Conservation (phyloP, 2,113 vertebrate species). For the Ondatra zibethicus region DNA sequence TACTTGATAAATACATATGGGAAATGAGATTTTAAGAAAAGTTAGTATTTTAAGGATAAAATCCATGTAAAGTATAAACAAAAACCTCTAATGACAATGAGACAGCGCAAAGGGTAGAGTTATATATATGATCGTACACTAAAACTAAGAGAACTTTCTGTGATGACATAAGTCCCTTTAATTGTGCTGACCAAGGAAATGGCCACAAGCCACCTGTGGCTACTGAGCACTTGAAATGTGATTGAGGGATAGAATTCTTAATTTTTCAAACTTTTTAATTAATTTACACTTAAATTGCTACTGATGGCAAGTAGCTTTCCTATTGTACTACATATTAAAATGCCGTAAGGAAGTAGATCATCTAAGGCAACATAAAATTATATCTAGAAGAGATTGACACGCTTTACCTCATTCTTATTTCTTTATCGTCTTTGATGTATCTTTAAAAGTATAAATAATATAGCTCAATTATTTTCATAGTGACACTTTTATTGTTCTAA, state of each 20-base stretch:
- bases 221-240: conserved; percentile 2
- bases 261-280: not conserved
- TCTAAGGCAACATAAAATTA: conserved; percentile 1
- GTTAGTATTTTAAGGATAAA: conserved; percentile 54
- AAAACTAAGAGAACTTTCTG: conserved; percentile 5
- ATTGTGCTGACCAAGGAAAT: not conserved
- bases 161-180: not conserved
- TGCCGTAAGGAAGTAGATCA: not conserved
- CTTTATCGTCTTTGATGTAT: conserved; percentile 4
- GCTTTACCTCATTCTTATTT: conserved; percentile 44
- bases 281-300: conserved; percentile 54
- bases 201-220: not conserved
- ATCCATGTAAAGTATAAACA: conserved; percentile 37
- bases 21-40: conserved; percentile 54
- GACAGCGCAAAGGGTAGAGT: conserved; percentile 23
- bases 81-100: conserved; percentile 35
- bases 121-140: not conserved
- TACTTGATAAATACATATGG: not conserved
- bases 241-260: not conserved
- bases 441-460: conserved; percentile 16
- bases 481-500: conserved; percentile 34
- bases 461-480: conserved; percentile 37
- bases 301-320: not conserved
- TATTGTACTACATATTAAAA: not conserved
- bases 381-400: not conserved